phyloP scores from a whole-genome alignment of 2,113 vertebrate species.

The Anolis sagrei region DNA sequence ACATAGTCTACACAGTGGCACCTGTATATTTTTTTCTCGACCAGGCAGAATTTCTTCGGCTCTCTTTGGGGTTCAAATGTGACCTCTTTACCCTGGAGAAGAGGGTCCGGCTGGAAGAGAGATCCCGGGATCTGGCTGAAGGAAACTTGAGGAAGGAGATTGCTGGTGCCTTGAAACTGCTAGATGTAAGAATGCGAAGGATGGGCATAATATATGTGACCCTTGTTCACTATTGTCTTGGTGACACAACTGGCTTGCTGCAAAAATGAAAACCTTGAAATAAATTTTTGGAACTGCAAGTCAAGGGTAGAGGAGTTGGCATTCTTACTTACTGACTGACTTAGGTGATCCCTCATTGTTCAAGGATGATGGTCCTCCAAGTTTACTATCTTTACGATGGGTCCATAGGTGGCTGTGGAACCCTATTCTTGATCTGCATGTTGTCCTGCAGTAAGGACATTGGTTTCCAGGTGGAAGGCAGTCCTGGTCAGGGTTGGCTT shows the following conservation, averaged over 20 bases:
- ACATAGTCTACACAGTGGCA: too few relatives aligned
- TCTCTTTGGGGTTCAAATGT: conserved; percentile 95
- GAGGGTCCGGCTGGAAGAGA: conserved; percentile 90
- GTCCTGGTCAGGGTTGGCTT: too few relatives aligned
- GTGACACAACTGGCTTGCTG: background rate
- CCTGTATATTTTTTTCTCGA: background rate
- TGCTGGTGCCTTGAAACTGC: conserved; percentile 85
- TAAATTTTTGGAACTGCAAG: background rate
- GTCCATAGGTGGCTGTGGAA: too few relatives aligned
- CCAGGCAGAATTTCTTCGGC: conserved; percentile 92
- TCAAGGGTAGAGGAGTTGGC: background rate
- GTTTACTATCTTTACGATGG: too few relatives aligned
- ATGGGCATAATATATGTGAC: too few relatives aligned
- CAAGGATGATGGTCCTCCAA: too few relatives aligned
- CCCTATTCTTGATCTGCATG: too few relatives aligned
- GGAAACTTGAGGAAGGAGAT: conserved; percentile 93
- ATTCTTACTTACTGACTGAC: too few relatives aligned
- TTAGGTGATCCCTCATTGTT: too few relatives aligned
- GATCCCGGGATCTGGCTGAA: conserved; percentile 93
- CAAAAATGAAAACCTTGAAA: background rate
- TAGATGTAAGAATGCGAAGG: conserved; percentile 80
- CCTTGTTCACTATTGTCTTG: background rate
- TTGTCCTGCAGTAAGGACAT: too few relatives aligned
- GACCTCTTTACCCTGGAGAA: conserved; percentile 97
- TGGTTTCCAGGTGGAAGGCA: too few relatives aligned